Base-by-base conservation (phyloP, 2,113 vertebrate species). In the Fregetta grallaria region DNA sequence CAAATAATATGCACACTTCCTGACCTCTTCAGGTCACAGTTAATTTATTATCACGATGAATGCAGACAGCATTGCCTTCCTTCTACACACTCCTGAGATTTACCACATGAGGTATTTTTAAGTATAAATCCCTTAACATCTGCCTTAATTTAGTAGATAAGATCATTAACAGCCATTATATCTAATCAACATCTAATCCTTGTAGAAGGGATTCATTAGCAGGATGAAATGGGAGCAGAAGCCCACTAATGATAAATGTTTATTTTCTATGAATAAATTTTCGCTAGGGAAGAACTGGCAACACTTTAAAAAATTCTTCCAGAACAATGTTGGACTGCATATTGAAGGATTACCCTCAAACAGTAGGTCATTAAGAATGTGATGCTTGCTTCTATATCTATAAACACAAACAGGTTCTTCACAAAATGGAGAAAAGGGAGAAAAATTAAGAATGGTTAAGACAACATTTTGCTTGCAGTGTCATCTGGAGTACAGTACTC, bases 101-200 rank as follows among this genome's bases (percentile, higher is more conserved):
- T 97, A 97, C 96, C 96, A 98, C 97, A 97, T 91, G 93, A 98
- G 90, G 74, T 98, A 93, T 97, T 98, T 98, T 97, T 98, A 97
- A 98, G 91, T 97, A 96, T 95, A 98, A 98, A 92, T 98, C 97
- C 98, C 98, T 98, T 97, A 98, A 97, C 98, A 98, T 98, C 98
- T 98, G 98, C 97, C 97, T 98, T 98, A 97, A 98, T 98, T 98
- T 98, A 95, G 97, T 98, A 97, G 96, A 98, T 97, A 96, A 94
- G 88, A 98, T 98, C 98, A 98, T 98, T 98, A 98, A 96, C 91
- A 97, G 97, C 97, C 94, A 98, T 98, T 98, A 98, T 97, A 97
- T 95, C 96, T 98, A 98, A 98, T 98, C 97, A 98, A 97, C 97
- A 97, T 97, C 95, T 97, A 97, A 97, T 98, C 95, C 94, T 97